Evolutionary conservation across 30 jellyfish, hydroid and myxozoan genomes (phyloP).

Genomic region (Chrysaora quinquecirrha): DNA sequence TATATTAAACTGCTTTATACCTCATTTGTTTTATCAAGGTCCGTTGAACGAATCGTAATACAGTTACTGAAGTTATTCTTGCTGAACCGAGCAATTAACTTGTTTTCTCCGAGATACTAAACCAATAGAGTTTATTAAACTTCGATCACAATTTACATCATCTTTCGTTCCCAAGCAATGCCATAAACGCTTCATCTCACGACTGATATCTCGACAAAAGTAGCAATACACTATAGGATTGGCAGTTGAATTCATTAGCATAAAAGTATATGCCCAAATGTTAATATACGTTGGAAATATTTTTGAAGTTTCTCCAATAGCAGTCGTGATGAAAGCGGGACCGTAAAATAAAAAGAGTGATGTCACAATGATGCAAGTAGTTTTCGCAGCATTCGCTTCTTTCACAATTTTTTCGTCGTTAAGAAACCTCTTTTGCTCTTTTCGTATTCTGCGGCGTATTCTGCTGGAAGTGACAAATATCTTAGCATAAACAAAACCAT

Average conservation of each 20-base stretch:
- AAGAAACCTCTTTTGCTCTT: constrained; percentile 52
- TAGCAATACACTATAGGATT: constrained; percentile 70
- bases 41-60: too few relatives aligned
- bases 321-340: constrained; percentile 64
- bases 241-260: constrained; percentile 66
- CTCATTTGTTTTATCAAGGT: too few relatives aligned
- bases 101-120: not conserved
- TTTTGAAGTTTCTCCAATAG: constrained; percentile 15
- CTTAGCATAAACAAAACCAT: constrained; percentile 59
- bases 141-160: not conserved
- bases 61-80: too few relatives aligned
- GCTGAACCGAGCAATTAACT: too few relatives aligned
- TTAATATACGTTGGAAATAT: constrained; percentile 46
- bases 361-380: constrained; percentile 55
- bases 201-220: constrained; percentile 60
- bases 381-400: constrained; percentile 68
- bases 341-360: constrained; percentile 48
- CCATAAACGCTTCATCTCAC: constrained; percentile 43
- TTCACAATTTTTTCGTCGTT: constrained; percentile 57
- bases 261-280: constrained; percentile 68
- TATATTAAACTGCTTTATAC: too few relatives aligned
- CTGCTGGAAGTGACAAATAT: constrained; percentile 47
- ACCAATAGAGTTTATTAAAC: not conserved
- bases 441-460: constrained; percentile 35
- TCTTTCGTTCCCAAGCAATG: constrained; percentile 1